Conservation (phyloP, 2,797 vertebrate genomes). For the Aphelocoma californica region DNA sequence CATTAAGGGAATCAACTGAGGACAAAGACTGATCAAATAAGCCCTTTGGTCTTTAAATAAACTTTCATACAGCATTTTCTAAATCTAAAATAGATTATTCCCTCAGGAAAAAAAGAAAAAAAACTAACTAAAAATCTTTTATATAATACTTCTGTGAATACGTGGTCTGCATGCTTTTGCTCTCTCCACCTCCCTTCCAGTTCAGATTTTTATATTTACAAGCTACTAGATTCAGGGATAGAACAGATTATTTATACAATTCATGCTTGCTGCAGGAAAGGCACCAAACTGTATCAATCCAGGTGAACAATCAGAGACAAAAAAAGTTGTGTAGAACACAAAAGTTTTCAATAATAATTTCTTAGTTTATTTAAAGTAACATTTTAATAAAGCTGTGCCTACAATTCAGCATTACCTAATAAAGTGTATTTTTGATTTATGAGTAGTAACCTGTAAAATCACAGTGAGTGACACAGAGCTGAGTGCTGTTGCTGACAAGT, state of each 20-base stretch:
- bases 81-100: not conserved
- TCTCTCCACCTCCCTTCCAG: not conserved
- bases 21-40: not conserved
- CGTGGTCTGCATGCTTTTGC: not conserved
- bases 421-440: not conserved
- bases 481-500: not conserved
- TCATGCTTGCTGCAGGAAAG: not conserved
- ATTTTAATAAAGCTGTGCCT: not conserved
- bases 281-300: not conserved
- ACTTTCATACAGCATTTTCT: not conserved
- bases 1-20: not conserved
- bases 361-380: slow-evolving; percentile 28
- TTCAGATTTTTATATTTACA: not conserved
- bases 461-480: not conserved
- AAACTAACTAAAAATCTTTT: not conserved
- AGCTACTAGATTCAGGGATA: not conserved
- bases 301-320: not conserved
- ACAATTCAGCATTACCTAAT: not conserved
- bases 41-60: not conserved
- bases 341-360: not conserved
- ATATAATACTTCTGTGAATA: not conserved
- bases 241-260: not conserved
- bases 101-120: not conserved
- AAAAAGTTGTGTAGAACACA: not conserved
- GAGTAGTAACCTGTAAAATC: not conserved